These are phyloP conservation scores for Engraulis encrasicolus DNA, from an alignment of 2,113 vertebrate genomes.

Conservation along the genomic window DNA sequence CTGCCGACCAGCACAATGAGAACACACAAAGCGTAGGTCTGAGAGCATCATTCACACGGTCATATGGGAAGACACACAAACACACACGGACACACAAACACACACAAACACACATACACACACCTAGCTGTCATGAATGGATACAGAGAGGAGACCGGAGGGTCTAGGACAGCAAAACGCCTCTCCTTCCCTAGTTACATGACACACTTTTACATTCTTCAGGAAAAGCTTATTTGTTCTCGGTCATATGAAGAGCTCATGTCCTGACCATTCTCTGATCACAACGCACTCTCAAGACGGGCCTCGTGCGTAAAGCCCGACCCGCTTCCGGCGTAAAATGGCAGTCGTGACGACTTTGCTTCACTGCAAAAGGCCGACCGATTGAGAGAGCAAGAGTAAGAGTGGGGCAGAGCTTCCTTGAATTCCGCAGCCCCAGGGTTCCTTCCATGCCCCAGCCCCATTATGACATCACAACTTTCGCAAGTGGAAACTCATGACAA, in stretches of 20 bases:
- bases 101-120: too few relatives aligned
- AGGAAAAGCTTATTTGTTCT: neutral
- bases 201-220: neutral
- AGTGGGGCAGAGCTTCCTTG: neutral
- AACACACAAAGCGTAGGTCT: neutral
- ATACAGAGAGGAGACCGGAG: neutral
- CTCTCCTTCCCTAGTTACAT: neutral
- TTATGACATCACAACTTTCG: neutral
- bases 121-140: neutral
- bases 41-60: neutral
- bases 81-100: neutral
- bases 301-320: neutral
- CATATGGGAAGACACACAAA: neutral
- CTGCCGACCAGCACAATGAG: neutral
- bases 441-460: neutral
- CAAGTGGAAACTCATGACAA: slow-evolving; percentile 18
- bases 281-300: neutral
- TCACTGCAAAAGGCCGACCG: neutral
- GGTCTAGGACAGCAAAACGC: neutral
- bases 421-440: neutral
- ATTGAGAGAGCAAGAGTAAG: too few relatives aligned
- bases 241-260: neutral
- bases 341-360: neutral
- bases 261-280: neutral
- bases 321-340: neutral